Evolutionary conservation across 2,113 vertebrate genomes (phyloP).

Genomic region (Triplophysa siluroides): DNA sequence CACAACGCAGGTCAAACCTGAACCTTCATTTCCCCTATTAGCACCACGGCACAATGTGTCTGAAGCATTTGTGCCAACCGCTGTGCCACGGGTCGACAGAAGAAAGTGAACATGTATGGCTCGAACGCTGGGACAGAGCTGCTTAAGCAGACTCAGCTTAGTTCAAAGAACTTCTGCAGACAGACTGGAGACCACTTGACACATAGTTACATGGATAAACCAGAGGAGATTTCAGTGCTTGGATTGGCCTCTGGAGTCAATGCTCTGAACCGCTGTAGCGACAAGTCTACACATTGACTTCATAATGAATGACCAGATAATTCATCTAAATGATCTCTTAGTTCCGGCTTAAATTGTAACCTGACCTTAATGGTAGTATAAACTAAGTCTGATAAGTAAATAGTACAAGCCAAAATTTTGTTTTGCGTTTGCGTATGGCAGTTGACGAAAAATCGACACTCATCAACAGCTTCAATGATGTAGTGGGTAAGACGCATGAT

Average conservation of each 20-base stretch:
- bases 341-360: slow-evolving; percentile 3
- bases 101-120: slow-evolving; percentile 12
- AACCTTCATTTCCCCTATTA: background rate
- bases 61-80: background rate
- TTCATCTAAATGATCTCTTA: background rate
- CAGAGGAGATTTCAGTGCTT: background rate
- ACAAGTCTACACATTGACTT: background rate
- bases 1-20: background rate
- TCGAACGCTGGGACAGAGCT: background rate
- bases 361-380: background rate
- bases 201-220: slow-evolving; percentile 35
- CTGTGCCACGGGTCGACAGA: background rate
- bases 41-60: background rate
- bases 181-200: slow-evolving; percentile 38
- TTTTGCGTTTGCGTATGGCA: too few species aligned
- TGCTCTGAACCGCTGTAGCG: background rate
- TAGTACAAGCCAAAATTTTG: too few species aligned
- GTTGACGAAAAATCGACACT: too few species aligned
- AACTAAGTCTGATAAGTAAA: too few species aligned
- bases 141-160: background rate
- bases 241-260: slow-evolving; percentile 1
- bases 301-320: background rate
- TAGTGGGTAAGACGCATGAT: too few species aligned
- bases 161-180: slow-evolving; percentile 32
- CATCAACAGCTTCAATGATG: too few species aligned